Percentiles rank a stretch among this genome's conserved stretches.
These are phyloP conservation scores for Pandemis heparana DNA, from an alignment of 2,888 invertebrate species.

Conservation along the genomic window DNA sequence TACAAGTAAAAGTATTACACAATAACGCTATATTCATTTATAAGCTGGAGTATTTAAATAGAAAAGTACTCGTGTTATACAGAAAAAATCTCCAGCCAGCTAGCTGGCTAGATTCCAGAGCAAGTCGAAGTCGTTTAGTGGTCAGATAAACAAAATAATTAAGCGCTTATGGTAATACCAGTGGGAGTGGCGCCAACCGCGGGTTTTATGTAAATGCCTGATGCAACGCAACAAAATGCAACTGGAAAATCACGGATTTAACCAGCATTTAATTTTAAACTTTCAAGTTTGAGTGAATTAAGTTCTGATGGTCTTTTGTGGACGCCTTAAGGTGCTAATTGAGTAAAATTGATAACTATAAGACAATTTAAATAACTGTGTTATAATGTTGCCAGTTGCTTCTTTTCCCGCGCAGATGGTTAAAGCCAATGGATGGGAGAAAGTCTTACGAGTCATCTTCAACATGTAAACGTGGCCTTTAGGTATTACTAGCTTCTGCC, in stretches of 20 bases:
- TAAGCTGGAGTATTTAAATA: background rate
- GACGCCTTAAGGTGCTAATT: background rate
- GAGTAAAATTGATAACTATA: too few species aligned
- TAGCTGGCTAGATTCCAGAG: constrained; percentile 56
- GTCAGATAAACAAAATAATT: constrained; percentile 82
- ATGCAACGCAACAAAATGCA: constrained; percentile 57
- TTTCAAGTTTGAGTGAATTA: constrained; percentile 52
- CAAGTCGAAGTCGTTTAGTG: constrained; percentile 72
- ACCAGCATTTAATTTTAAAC: constrained; percentile 65
- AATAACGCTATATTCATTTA: background rate
- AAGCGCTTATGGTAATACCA: constrained; percentile 71
- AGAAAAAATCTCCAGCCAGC: background rate
- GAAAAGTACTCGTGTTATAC: background rate
- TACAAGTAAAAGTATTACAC: too few species aligned
- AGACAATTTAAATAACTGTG: too few species aligned
- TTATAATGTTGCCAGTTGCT: too few species aligned
- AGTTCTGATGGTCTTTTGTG: constrained; percentile 17
- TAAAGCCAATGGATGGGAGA: too few species aligned
- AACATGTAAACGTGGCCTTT: too few species aligned
- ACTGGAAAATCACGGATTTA: constrained; percentile 57
- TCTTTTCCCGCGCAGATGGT: too few species aligned
- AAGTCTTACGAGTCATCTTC: too few species aligned
- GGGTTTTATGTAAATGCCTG: constrained; percentile 61
- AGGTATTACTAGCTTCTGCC: too few species aligned
- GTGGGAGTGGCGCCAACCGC: constrained; percentile 48